phyloP scores from a whole-genome alignment of 2,113 vertebrate species.

The Phocoena sinus region DNA sequence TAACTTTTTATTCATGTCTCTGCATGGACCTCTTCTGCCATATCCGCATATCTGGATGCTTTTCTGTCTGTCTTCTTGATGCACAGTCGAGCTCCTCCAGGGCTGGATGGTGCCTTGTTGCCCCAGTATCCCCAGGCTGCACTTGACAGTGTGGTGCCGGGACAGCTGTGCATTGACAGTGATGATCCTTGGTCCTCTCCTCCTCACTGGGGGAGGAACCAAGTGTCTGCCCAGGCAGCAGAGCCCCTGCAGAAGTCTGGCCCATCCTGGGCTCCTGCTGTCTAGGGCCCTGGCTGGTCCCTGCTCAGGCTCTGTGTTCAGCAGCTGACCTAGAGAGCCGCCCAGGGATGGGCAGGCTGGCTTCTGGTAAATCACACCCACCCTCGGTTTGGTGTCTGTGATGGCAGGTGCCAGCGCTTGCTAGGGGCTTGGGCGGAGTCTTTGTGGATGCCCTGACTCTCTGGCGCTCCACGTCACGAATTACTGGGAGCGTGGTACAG shows the following conservation, averaged over 20 bases:
- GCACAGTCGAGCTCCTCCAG: neutral
- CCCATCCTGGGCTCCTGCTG: neutral
- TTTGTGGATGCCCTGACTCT: neutral
- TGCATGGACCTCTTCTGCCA: neutral
- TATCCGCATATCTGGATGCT: neutral
- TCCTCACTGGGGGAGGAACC: accelerated
- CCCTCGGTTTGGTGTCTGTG: neutral
- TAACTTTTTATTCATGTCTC: neutral
- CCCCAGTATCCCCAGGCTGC: neutral
- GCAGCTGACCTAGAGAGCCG: neutral
- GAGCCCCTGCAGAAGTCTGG: neutral
- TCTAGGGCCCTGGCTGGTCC: neutral
- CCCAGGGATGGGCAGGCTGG: neutral
- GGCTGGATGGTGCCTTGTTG: neutral
- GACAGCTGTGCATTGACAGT: neutral
- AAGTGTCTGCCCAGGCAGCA: neutral
- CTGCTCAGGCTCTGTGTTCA: neutral
- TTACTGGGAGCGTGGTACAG: neutral
- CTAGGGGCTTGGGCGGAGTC: neutral
- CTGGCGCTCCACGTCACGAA: neutral
- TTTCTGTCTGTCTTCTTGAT: neutral
- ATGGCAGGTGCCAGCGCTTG: neutral
- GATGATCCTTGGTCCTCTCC: neutral
- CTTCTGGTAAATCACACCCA: neutral
- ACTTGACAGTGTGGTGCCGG: neutral